phyloP scores from a whole-genome alignment of 1,140 invertebrate genomes.

The Drosophila yakuba region DNA sequence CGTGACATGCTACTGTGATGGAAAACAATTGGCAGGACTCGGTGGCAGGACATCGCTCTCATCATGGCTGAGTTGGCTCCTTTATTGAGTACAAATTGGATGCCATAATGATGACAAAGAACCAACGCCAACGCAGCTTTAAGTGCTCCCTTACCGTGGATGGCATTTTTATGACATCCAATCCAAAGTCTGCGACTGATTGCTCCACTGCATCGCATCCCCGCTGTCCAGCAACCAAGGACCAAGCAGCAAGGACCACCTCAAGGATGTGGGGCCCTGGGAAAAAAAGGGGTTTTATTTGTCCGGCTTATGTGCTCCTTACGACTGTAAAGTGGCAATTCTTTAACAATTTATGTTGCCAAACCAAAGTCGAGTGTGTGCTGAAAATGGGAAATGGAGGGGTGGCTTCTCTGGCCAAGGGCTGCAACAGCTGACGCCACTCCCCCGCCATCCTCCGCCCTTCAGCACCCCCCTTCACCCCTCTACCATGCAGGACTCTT shows the following conservation, averaged over 20 bases:
- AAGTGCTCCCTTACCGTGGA: slow-evolving; percentile 9
- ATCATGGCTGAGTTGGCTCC: slow-evolving; percentile 38
- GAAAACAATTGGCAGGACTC: slow-evolving; percentile 40
- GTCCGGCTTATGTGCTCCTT: slow-evolving; percentile 77
- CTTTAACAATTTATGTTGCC: slow-evolving; percentile 80
- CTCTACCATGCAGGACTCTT: slow-evolving; percentile 39
- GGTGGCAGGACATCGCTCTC: slow-evolving; percentile 25
- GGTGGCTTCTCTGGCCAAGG: slow-evolving; percentile 11
- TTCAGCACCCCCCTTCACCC: neutral
- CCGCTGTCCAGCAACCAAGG: neutral
- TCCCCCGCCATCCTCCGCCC: neutral
- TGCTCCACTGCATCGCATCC: slow-evolving; percentile 17
- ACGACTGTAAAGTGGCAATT: slow-evolving; percentile 81
- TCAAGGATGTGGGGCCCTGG: slow-evolving; percentile 21
- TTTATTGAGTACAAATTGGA: slow-evolving; percentile 60
- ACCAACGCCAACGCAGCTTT: slow-evolving; percentile 7
- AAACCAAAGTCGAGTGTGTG: slow-evolving; percentile 69
- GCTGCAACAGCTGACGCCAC: slow-evolving; percentile 72
- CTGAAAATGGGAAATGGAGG: slow-evolving; percentile 6
- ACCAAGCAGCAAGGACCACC: neutral
- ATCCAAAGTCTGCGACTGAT: slow-evolving; percentile 45
- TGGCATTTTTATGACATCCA: slow-evolving; percentile 57
- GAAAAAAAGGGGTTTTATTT: slow-evolving; percentile 67
- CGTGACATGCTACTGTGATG: slow-evolving; percentile 33
- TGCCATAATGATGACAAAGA: slow-evolving; percentile 58